Evolutionary conservation across 2,113 vertebrate species (phyloP), one percentile per base, ranked within the genome.

Genomic region (Mus pahari): DNA sequence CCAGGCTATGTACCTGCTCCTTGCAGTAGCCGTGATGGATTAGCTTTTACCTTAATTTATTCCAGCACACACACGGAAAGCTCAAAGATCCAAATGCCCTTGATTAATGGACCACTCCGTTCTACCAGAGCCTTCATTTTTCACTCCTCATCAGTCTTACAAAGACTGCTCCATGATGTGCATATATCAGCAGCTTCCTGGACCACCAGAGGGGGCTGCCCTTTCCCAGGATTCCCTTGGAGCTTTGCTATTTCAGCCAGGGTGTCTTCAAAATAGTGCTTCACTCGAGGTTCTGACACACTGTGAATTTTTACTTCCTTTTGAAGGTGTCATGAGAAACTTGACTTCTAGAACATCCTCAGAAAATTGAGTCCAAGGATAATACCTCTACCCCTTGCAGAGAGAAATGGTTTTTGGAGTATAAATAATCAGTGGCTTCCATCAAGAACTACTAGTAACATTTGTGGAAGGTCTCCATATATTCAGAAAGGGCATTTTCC

Each of bases 31-130:
- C 9, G 1, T 92, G 96, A 98, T 92, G 70, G 78, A 97, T 96
- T 97, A 55, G 13, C 89, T 96, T 93, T 91, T 74, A 93, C 68
- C 93, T 94, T 95, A 93, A 97, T 95, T 92, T 95, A 96, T 95
- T 97, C 88, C 89, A 89, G 70, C 39, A 31, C 74, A 70, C 89
- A 86, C 91, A 53, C 81, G 66, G 73, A 87, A 84, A 97, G 90
- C 82, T 50, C 11, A 16, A 90, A 75, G 31, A 77, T 84, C 71
- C 42, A 26, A 90, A 48, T 42, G 86, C 74, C 77, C 70, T 88
- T 96, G 91, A 96, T 94, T 96, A 92, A 96, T 95, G 55, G 39
- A 70, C 82, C 86, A 28, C 42, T 93, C 88, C 45, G 86, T 71
- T 60, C 64, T 16, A 45, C 4, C 0, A 84, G 39, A 89, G n/a